Conservation (phyloP, 1,140 invertebrate genomes). For the Drosophila nebulosa region DNA sequence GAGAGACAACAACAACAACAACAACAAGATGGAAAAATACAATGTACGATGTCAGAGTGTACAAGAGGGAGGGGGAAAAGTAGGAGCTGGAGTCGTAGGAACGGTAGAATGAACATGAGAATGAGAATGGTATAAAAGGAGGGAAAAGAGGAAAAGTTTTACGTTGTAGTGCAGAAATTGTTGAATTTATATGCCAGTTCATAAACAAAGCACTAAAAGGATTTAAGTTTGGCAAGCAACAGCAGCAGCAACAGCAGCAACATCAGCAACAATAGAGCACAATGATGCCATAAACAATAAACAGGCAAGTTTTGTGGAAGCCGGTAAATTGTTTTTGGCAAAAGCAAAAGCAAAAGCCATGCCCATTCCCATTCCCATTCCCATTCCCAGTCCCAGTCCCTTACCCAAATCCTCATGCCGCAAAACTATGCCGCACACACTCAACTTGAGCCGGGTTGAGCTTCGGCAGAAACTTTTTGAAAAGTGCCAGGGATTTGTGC, state of each 20-base stretch:
- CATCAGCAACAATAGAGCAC: slow-evolving; percentile 60
- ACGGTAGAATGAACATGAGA: too few relatives aligned
- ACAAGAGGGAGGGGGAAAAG: not conserved
- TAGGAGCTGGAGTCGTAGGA: not conserved
- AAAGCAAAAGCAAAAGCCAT: slow-evolving; percentile 23
- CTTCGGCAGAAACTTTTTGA: slow-evolving; percentile 23
- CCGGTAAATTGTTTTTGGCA: slow-evolving; percentile 70
- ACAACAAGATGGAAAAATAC: slow-evolving; percentile 11
- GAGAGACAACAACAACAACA: slow-evolving; percentile 5
- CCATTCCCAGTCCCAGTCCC: too few relatives aligned
- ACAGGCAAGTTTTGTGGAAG: slow-evolving; percentile 70
- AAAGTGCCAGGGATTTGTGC: slow-evolving; percentile 67
- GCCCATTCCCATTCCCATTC: not conserved
- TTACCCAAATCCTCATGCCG: not conserved
- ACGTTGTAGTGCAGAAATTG: slow-evolving; percentile 42
- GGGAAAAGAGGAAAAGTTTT: slow-evolving; percentile 39
- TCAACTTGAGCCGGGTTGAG: slow-evolving; percentile 35
- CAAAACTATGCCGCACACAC: slow-evolving; percentile 74
- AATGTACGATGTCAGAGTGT: not conserved
- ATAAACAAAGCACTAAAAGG: slow-evolving; percentile 77
- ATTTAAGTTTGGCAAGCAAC: slow-evolving; percentile 69
- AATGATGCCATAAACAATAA: slow-evolving; percentile 81
- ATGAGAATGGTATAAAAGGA: not conserved
- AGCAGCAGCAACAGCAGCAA: not conserved
- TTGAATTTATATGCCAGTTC: slow-evolving; percentile 71